Percentiles rank a stretch among this genome's conserved stretches.
phyloP scores from a whole-genome alignment of 1,140 invertebrate species.

The Mactra quadrangularis region DNA sequence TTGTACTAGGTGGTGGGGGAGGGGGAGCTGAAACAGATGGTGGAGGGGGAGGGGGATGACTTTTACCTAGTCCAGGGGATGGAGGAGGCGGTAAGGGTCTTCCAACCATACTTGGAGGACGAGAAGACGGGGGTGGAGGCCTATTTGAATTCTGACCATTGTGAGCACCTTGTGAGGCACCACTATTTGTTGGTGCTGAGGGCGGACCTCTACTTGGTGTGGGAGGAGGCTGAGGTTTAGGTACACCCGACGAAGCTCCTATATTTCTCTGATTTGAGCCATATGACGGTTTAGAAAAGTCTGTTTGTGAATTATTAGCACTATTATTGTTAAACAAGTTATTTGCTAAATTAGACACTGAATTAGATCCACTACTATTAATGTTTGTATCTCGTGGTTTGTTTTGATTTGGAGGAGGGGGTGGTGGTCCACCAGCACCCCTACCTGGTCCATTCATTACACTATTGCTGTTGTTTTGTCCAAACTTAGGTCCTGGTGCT shows the following conservation, averaged over 20 bases:
- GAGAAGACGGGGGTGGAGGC: slow-evolving; percentile 45
- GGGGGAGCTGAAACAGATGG: slow-evolving; percentile 48
- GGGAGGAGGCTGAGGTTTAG: slow-evolving; percentile 43
- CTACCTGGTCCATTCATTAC: slow-evolving; percentile 46
- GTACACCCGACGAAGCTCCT: slow-evolving; percentile 24
- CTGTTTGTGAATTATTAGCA: slow-evolving; percentile 18
- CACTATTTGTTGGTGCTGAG: slow-evolving; percentile 5
- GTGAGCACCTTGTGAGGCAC: slow-evolving; percentile 25
- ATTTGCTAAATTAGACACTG: slow-evolving; percentile 6
- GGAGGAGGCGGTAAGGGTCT: slow-evolving; percentile 63
- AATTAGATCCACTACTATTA: slow-evolving; percentile 35
- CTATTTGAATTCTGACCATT: slow-evolving; percentile 10
- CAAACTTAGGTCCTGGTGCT: slow-evolving; percentile 39
- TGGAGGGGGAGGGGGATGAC: slow-evolving; percentile 50
- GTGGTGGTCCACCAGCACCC: slow-evolving; percentile 33
- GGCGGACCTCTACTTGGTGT: slow-evolving; percentile 43
- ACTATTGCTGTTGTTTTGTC: slow-evolving; percentile 33
- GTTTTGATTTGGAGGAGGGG: slow-evolving; percentile 44
- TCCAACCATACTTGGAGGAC: slow-evolving; percentile 63
- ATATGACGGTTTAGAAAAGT: not conserved
- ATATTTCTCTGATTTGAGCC: not conserved
- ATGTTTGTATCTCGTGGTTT: slow-evolving; percentile 49
- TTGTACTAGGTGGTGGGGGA: slow-evolving; percentile 53
- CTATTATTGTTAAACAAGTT: slow-evolving; percentile 28
- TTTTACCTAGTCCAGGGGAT: slow-evolving; percentile 26